Base-by-base conservation (phyloP, 2,797 vertebrate species). In the Zonotrichia albicollis region DNA sequence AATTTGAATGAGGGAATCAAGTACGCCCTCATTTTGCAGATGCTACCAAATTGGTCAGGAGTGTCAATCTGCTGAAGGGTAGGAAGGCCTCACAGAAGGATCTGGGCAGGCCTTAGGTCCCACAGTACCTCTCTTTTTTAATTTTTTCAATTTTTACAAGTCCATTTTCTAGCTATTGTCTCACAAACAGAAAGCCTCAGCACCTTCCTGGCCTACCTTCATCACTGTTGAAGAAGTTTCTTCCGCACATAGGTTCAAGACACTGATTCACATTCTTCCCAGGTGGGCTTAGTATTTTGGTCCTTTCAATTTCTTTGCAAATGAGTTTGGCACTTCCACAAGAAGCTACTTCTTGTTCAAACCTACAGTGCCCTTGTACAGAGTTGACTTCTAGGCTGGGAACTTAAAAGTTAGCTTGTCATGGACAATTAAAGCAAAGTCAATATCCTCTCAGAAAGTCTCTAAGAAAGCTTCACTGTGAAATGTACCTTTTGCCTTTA, bases 291-390 rank as follows among this genome's bases (percentile, higher is more conserved):
- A 50, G n/a, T 16, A n/a, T 53, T 53, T 57, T 6, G 2, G 32
- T 26, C 32, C 22, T 26, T 95, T 95, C 92, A 53, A 93, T 90
- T 97, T 90, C 38, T 54, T 93, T 87, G 55, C 34, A 89, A 88
- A 71, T 38, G 16, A 89, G 14, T 76, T 45, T 79, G 36, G 18
- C 13, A 51, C 11, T 73, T 66, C 36, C 19, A 18, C 25, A n/a
- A 87, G 51, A 72, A 82, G 6, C 5, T 76, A 1, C 11, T 77
- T 50, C 67, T 50, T 84, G 40, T 73, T 83, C 27, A 85, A 91
- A 83, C 55, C 51, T 54, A 18, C 17, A 34, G 22, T 57, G 18
- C 9, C 19, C 19, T 68, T 58, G 16, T 34, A n/a, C 12, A 73
- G 11, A 34, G 46, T 30, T 75, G 78, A 75, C 13, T 79, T 58